phyloP scores from a whole-genome alignment of 2,113 vertebrate species.

The Phaethon lepturus region DNA sequence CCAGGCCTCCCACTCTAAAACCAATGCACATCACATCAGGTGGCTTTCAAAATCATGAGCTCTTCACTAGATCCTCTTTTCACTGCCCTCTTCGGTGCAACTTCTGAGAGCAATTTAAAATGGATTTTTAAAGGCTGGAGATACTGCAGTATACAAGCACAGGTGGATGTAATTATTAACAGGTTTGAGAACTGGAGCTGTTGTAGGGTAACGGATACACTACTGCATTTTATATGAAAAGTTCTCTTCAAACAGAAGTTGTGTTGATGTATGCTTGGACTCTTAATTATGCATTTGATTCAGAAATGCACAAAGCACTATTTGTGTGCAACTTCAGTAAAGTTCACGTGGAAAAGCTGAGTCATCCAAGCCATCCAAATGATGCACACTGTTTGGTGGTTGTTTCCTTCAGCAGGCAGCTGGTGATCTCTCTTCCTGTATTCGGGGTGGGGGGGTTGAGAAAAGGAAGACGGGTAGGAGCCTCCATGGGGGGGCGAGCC shows the following conservation, averaged over 20 bases:
- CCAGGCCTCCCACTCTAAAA: neutral
- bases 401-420: slow-evolving; percentile 42
- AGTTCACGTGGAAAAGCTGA: slow-evolving; percentile 52
- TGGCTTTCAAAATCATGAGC: neutral
- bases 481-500: rapidly evolving
- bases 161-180: neutral
- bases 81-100: neutral
- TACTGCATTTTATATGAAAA: neutral
- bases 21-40: neutral
- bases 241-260: slow-evolving; percentile 17
- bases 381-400: neutral
- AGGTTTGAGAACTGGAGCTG: neutral
- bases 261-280: neutral
- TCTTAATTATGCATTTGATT: neutral
- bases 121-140: neutral
- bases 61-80: neutral
- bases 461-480: slow-evolving; percentile 8
- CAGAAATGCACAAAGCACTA: slow-evolving; percentile 46
- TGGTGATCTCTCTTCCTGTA: slow-evolving; percentile 51
- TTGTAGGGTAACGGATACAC: neutral
- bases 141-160: neutral
- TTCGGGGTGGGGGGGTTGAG: neutral
- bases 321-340: slow-evolving; percentile 41
- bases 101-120: neutral
- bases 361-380: slow-evolving; percentile 40